These are phyloP conservation scores for Patiria pectinifera DNA, from an alignment of 53 echinoderm and acorn worm species.

Conservation along the genomic window DNA sequence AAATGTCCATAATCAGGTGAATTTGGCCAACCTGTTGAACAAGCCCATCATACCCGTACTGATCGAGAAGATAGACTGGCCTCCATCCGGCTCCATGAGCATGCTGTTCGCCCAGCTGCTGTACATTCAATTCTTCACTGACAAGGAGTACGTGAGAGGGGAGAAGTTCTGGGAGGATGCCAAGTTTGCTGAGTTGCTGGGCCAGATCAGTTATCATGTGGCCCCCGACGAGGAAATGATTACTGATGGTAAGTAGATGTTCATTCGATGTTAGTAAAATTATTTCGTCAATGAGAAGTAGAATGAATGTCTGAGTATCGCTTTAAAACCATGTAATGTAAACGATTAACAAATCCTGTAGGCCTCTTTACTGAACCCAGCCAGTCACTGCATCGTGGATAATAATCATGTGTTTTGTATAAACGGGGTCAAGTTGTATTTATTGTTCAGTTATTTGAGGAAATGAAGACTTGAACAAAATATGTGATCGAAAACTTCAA, in stretches of 20 bases:
- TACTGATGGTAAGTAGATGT: conserved; percentile 72
- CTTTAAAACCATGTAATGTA: too few species aligned
- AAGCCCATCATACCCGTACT: conserved; percentile 98
- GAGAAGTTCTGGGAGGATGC: conserved; percentile 95
- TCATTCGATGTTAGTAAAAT: background rate
- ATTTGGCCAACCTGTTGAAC: conserved; percentile 93
- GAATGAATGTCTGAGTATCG: too few species aligned
- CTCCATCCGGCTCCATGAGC: conserved; percentile 96
- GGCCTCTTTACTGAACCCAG: too few species aligned
- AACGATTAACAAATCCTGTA: too few species aligned
- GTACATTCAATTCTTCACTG: conserved; percentile 90
- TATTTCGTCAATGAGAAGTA: background rate
- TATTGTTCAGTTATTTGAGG: too few species aligned
- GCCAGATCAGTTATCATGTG: conserved; percentile 86
- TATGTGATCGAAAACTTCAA: too few species aligned
- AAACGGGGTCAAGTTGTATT: too few species aligned
- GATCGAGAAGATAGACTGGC: conserved; percentile 87
- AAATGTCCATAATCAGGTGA: conserved; percentile 68
- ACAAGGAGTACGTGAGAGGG: conserved; percentile 90
- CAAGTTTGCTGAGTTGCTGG: conserved; percentile 88
- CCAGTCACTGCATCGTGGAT: too few species aligned
- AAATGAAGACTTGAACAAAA: too few species aligned
- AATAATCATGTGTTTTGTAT: too few species aligned
- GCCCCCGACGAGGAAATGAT: conserved; percentile 84
- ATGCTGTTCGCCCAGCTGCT: conserved; percentile 99